A percentile compares a stretch with the other conserved stretches of the same genome.
Conservation (phyloP, 2,888 invertebrate genomes). For the Siphonodentalium dalli region DNA sequence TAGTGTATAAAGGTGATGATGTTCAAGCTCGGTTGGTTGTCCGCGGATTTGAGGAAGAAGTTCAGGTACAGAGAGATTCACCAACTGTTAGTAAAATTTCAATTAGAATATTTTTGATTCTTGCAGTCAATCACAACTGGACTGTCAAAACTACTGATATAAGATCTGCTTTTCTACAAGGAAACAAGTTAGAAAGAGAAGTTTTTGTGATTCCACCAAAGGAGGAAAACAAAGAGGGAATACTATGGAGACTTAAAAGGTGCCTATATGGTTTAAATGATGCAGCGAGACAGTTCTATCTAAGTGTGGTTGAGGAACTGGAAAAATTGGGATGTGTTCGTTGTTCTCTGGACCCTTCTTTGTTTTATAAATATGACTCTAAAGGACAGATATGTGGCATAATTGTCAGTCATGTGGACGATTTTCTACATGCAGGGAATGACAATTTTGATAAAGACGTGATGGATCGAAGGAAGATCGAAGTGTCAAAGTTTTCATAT, state of each 20-base stretch:
- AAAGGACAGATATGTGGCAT: constrained; percentile 19
- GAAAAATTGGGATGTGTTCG: constrained; percentile 23
- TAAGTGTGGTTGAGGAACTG: constrained; percentile 29
- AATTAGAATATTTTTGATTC: constrained; percentile 20
- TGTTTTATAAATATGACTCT: constrained; percentile 23
- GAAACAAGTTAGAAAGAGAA: constrained; percentile 29
- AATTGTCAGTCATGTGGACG: constrained; percentile 33
- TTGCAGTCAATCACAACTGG: constrained; percentile 23
- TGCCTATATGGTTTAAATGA: constrained; percentile 33
- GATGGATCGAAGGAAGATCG: too few relatives aligned
- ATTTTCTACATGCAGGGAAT: too few relatives aligned
- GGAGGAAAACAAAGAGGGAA: constrained; percentile 10
- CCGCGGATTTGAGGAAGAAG: constrained; percentile 18
- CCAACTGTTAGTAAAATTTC: constrained; percentile 24
- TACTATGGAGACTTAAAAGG: constrained; percentile 33
- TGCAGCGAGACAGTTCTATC: constrained; percentile 31
- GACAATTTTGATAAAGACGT: too few relatives aligned
- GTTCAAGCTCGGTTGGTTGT: constrained; percentile 13
- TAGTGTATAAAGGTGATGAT: constrained; percentile 13
- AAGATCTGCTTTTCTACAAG: constrained; percentile 35
- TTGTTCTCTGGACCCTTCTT: constrained; percentile 30
- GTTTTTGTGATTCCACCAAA: constrained; percentile 25
- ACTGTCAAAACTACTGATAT: constrained; percentile 33
- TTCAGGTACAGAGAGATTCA: constrained; percentile 4
- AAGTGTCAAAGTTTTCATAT: too few relatives aligned